A percentile compares a stretch with the other conserved stretches of the same genome.
These are phyloP conservation scores for Ricordea florida DNA, from an alignment of 92 coral and sea anemone species.

Conservation along the genomic window DNA sequence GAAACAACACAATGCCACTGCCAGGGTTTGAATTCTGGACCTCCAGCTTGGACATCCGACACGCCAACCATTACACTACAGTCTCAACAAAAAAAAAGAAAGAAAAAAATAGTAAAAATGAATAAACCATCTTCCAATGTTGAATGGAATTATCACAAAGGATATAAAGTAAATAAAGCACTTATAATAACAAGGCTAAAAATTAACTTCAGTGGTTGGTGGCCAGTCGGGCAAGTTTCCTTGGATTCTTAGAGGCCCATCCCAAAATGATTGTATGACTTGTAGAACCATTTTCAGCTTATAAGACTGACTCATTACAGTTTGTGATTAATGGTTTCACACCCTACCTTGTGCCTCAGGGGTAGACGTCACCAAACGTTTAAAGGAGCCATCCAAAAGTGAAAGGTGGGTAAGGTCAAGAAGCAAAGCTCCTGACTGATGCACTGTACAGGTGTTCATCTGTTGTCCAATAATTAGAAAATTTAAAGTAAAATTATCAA, in stretches of 20 bases:
- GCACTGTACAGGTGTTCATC: slow-evolving; percentile 97
- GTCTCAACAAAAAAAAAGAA: too few relatives aligned
- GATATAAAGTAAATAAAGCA: too few relatives aligned
- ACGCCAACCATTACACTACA: too few relatives aligned
- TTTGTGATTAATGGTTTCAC: background rate
- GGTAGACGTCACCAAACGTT: slow-evolving; percentile 62
- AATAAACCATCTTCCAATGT: too few relatives aligned
- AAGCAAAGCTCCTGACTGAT: slow-evolving; percentile 87
- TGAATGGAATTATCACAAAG: too few relatives aligned
- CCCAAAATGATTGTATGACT: background rate
- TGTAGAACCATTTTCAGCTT: background rate
- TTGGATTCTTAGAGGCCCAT: background rate
- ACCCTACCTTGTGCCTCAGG: slow-evolving; percentile 37
- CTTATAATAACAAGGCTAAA: background rate
- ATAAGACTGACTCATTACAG: background rate
- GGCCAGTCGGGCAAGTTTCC: too few relatives aligned
- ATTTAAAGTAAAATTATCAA: background rate
- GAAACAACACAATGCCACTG: too few relatives aligned
- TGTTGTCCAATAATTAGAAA: background rate
- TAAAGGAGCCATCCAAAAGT: slow-evolving; percentile 76
- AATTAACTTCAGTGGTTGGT: background rate
- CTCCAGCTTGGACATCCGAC: too few relatives aligned
- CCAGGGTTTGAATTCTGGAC: too few relatives aligned
- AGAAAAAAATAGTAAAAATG: too few relatives aligned
- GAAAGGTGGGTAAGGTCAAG: slow-evolving; percentile 79